phyloP scores from a whole-genome alignment of 2,888 invertebrate genomes.

The Diplolepis rosae region DNA sequence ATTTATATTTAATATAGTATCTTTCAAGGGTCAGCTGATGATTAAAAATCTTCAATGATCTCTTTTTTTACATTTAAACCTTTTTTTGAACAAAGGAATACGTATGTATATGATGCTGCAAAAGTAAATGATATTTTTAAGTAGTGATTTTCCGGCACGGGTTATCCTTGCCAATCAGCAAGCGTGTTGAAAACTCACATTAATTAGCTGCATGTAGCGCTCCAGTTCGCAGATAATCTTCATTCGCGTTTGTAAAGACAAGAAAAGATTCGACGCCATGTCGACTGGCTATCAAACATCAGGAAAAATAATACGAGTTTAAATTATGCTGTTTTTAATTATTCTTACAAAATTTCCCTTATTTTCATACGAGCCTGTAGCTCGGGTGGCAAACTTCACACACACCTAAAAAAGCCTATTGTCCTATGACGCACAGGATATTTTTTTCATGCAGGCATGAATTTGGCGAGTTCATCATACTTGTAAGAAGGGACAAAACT shows the following conservation, averaged over 20 bases:
- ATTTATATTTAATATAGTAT: too few species aligned
- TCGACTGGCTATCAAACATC: neutral
- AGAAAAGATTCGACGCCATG: neutral
- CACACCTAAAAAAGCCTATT: too few species aligned
- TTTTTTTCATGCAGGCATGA: too few species aligned
- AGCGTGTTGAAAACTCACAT: slow-evolving; percentile 16
- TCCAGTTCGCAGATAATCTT: slow-evolving; percentile 17
- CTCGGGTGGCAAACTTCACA: too few species aligned
- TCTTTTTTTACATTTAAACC: too few species aligned
- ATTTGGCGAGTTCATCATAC: too few species aligned
- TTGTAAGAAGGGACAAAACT: too few species aligned
- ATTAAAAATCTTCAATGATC: too few species aligned
- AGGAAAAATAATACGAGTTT: neutral
- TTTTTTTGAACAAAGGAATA: neutral
- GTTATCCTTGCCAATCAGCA: neutral
- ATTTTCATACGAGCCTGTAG: too few species aligned
- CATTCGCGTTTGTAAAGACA: slow-evolving; percentile 2
- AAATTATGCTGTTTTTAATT: neutral
- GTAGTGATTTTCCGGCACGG: neutral
- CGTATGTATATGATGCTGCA: neutral
- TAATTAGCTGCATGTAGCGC: slow-evolving; percentile 9
- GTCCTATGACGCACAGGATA: too few species aligned
- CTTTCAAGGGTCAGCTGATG: too few species aligned
- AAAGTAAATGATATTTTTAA: neutral
- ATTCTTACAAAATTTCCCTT: neutral